Percentiles rank a stretch among this genome's conserved stretches.
phyloP scores from a whole-genome alignment of 2,888 invertebrate species.

The Nomada ferruginata region DNA sequence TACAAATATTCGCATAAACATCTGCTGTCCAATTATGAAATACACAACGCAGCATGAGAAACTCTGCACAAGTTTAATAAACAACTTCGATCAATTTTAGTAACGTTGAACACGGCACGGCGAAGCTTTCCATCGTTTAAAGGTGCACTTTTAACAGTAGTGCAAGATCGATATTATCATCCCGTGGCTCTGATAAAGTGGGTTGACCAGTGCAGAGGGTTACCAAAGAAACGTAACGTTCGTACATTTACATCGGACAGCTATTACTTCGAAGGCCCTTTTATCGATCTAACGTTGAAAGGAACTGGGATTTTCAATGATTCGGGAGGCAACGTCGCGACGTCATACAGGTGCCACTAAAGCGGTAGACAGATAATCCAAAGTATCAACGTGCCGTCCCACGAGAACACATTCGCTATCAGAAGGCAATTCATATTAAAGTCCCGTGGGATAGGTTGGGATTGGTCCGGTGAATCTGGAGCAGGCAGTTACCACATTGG shows the following conservation, averaged over 20 bases:
- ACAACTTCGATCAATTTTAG: too few relatives aligned
- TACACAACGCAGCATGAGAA: too few relatives aligned
- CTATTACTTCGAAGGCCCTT: not conserved
- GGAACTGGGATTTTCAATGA: conserved; percentile 50
- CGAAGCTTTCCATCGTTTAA: too few relatives aligned
- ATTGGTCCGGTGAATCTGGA: conserved; percentile 76
- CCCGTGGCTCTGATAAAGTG: too few relatives aligned
- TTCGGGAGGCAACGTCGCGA: conserved; percentile 29
- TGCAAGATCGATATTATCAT: not conserved
- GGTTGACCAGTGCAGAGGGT: not conserved
- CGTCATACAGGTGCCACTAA: conserved; percentile 55
- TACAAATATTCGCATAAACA: too few relatives aligned
- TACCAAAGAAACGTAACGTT: not conserved
- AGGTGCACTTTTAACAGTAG: too few relatives aligned
- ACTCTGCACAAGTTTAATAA: too few relatives aligned
- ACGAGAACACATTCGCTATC: conserved; percentile 67
- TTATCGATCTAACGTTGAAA: conserved; percentile 31
- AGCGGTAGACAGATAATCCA: conserved; percentile 73
- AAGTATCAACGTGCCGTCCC: conserved; percentile 71
- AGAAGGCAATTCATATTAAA: conserved; percentile 79
- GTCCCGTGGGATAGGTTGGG: conserved; percentile 76
- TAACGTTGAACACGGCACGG: too few relatives aligned
- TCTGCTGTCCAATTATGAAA: too few relatives aligned
- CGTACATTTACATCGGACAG: not conserved
- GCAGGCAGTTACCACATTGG: conserved; percentile 75